Base-by-base conservation (phyloP, 2,797 vertebrate species). In the Fratercula arctica region DNA sequence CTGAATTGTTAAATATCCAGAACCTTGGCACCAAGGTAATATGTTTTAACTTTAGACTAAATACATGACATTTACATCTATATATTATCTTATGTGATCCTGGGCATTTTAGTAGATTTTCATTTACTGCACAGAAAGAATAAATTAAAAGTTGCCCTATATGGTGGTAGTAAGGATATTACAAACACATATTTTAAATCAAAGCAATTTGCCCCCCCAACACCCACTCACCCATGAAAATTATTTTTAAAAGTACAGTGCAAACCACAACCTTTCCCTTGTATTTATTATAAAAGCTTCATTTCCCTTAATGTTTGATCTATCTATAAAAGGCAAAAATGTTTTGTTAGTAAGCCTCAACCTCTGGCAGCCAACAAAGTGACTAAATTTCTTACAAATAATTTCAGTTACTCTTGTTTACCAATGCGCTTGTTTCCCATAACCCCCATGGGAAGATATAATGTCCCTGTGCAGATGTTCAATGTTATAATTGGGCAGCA, bases 311-410 rank as follows among this genome's bases (percentile, higher is more conserved):
- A 75, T 78, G 90, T 93, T 96, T 96, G 84, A 96, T 96, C 64
- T 94, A 5, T 31, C 64, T 83, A 76, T 86, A 80, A 63, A 91
- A 82, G 63, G 72, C 85, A 90, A 87, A 88, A 87, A 80, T 75
- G 54, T 85, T 95, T 89, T 97, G 87, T 93, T 82, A 83, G 88
- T 50, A 74, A 95, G 77, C 45, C 84, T 66, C 68, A 87, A 90
- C 89, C 85, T 97, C 85, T 96, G 94, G 88, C 89, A 95, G 82
- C 56, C 95, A 95, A 93, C 89, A 94, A 90, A 97, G 86, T 82
- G 92, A 86, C 87, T 88, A 16, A 73, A 70, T 94, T 96, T 96
- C 92, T 94, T 96, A 83, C 85, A 61, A 70, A 95, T 85, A 87
- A 94, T 93, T 85, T 90, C 75, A 93, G 87, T 79, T 56, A 18